phyloP scores from a whole-genome alignment of 2,113 vertebrate species.

The Phalacrocorax brasilianus region DNA sequence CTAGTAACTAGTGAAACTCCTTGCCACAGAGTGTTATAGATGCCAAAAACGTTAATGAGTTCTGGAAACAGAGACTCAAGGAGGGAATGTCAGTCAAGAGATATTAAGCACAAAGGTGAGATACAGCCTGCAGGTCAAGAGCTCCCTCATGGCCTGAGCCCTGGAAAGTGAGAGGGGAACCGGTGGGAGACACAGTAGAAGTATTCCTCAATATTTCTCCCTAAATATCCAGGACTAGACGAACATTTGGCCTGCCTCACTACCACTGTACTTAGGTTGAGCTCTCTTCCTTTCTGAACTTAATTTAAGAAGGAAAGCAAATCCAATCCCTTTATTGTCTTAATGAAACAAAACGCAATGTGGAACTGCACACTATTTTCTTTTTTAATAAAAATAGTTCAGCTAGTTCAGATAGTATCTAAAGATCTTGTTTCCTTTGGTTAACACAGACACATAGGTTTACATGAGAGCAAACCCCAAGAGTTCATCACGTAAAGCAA shows the following conservation, averaged over 20 bases:
- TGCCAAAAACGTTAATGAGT: not conserved
- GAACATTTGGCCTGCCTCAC: not conserved
- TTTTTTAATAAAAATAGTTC: not conserved
- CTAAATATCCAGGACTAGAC: not conserved
- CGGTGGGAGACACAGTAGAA: not conserved
- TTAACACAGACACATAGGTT: not conserved
- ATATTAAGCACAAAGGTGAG: not conserved
- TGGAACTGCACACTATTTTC: not conserved
- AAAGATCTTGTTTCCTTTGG: not conserved
- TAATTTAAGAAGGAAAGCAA: not conserved
- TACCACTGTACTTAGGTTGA: not conserved
- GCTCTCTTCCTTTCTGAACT: not conserved
- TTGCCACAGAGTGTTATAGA: not conserved
- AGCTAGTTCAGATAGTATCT: not conserved
- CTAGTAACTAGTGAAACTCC: not conserved
- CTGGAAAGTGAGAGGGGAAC: not conserved
- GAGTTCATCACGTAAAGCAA: not conserved
- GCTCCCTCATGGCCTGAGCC: not conserved
- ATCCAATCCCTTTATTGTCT: not conserved
- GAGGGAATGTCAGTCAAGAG: not conserved
- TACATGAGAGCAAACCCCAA: not conserved
- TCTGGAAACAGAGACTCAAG: not conserved
- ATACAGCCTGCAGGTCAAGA: not conserved
- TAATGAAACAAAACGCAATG: not conserved
- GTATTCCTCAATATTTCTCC: not conserved